Evolutionary conservation across 2,888 invertebrate genomes (phyloP).

Genomic region (Hipparchia sbordonii): DNA sequence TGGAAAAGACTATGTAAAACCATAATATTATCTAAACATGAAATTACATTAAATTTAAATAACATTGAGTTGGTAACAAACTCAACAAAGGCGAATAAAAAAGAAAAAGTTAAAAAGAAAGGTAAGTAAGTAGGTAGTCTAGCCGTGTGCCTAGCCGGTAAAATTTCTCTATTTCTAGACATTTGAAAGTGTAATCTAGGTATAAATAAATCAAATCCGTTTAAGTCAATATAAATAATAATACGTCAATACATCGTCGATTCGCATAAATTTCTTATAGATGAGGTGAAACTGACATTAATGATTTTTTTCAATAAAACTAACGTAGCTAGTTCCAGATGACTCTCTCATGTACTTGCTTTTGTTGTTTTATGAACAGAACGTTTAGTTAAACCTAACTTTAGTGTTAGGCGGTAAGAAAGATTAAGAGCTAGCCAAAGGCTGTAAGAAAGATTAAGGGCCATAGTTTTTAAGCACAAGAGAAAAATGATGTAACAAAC

Average conservation of each 20-base stretch:
- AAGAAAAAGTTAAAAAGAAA: conserved; percentile 23
- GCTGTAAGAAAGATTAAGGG: too few relatives aligned
- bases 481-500: too few relatives aligned
- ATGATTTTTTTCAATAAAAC: not conserved
- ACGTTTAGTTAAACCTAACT: too few relatives aligned
- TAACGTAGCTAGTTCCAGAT: not conserved
- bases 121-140: not conserved
- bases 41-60: conserved; percentile 26
- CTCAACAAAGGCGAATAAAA: conserved; percentile 23
- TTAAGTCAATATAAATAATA: not conserved
- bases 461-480: too few relatives aligned
- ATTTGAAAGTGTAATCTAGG: conserved; percentile 15
- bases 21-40: too few relatives aligned
- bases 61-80: conserved; percentile 14
- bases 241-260: not conserved
- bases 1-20: too few relatives aligned
- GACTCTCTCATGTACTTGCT: not conserved
- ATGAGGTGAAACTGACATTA: not conserved
- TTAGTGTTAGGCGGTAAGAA: too few relatives aligned
- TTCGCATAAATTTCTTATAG: not conserved
- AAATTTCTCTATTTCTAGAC: conserved; percentile 17
- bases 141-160: conserved; percentile 4
- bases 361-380: not conserved
- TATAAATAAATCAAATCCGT: conserved; percentile 2
- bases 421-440: too few relatives aligned